Evolutionary conservation across 2,888 invertebrate genomes (phyloP), one percentile per base, ranked within the genome.

Genomic region (Choristoneura rosaceana): DNA sequence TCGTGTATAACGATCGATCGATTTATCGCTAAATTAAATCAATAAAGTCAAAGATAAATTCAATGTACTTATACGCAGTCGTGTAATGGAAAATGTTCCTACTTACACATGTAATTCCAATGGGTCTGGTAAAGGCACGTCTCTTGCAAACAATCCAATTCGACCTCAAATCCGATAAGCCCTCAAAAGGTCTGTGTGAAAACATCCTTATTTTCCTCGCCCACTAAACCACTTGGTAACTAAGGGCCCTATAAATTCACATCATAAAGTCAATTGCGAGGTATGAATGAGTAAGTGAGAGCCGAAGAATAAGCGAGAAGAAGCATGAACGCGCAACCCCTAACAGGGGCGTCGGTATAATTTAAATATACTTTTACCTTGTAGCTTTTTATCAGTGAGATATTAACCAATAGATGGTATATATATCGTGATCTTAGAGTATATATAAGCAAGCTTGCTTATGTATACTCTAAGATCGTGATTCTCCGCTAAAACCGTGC

Each of bases 301-400:
- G 25, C 25, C 25, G 25, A 25, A 25, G 25, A 25, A 25, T 50
- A 50, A 50, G 15, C 4, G 50, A 14, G 47, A 47, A n/a, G 4
- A 7, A 47, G 52, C 5, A 41, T 8, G 15, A n/a, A 41, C 33
- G 12, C 45, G 15, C 45, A 43, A 43, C 55, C 69, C 55, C 38
- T 15, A 8, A 8, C 14, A 15, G 55, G 25, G 58, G 61, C 25
- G 17, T 63, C 45, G 7, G 45, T 38, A 38, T 74, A 75, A 83
- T 82, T 81, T 82, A 78, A 81, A 83, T 77, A 84, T 84, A 82
- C 80, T 75, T 83, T 82, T 84, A 82, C 79, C 75, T 78, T 77
- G 75, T 73, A 25, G 25, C 25, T 25, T 25, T 25, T 25, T 0
- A 25, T 25, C 25, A 25, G 25, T 25, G 25, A 25, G 25, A 25